Evolutionary conservation across 2,888 invertebrate genomes (phyloP).

Genomic region (Bellardia pandia): DNA sequence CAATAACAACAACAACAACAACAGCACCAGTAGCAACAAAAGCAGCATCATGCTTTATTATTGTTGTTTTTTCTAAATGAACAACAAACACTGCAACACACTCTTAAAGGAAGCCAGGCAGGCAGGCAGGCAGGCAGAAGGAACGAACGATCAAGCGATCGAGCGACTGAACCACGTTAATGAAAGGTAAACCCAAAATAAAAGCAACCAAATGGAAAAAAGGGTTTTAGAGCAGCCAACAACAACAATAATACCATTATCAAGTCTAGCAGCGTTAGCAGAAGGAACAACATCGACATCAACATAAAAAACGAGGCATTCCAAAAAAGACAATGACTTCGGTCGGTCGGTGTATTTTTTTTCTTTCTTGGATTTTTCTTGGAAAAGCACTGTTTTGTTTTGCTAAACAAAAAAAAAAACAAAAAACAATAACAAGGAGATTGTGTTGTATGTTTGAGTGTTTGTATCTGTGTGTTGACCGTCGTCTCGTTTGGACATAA

Average conservation of each 20-base stretch:
- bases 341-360: constrained; percentile 46
- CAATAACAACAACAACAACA: constrained; percentile 61
- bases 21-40: constrained; percentile 73
- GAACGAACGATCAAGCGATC: constrained; percentile 45
- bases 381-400: constrained; percentile 72
- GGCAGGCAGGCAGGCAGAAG: constrained; percentile 69
- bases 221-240: constrained; percentile 60
- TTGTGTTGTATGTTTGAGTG: constrained; percentile 40
- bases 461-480: constrained; percentile 27
- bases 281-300: constrained; percentile 57
- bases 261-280: constrained; percentile 54
- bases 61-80: constrained; percentile 38
- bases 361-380: constrained; percentile 74
- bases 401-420: constrained; percentile 51
- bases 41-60: not conserved
- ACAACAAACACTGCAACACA: constrained; percentile 26
- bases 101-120: constrained; percentile 73
- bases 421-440: constrained; percentile 65
- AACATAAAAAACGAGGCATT: constrained; percentile 75
- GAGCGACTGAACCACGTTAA: constrained; percentile 44
- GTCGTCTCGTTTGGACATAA: constrained; percentile 47
- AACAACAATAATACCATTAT: constrained; percentile 50
- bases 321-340: constrained; percentile 82
- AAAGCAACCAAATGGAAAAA: constrained; percentile 71
- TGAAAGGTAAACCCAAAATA: constrained; percentile 65